These are phyloP conservation scores for Babylonia areolata DNA, from an alignment of 1,140 invertebrate genomes.

Conservation along the genomic window DNA sequence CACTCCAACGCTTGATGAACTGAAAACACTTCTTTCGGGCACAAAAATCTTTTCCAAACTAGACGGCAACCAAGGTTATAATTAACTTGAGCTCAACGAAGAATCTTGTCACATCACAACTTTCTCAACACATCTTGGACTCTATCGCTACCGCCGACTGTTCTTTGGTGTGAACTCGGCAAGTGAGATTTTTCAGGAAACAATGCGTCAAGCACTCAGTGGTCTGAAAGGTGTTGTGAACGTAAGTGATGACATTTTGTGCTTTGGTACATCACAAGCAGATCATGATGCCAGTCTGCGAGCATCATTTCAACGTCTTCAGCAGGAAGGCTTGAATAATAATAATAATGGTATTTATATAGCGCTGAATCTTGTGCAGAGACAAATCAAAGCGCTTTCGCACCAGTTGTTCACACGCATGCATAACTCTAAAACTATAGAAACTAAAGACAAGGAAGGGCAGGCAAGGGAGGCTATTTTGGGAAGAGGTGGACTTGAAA, in stretches of 20 bases:
- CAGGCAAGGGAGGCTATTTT: too few relatives aligned
- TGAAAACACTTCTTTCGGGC: conserved; percentile 45
- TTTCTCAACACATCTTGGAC: conserved; percentile 44
- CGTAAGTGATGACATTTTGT: conserved; percentile 56
- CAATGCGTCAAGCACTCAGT: conserved; percentile 32
- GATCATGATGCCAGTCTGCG: conserved; percentile 57
- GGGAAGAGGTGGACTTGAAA: too few relatives aligned
- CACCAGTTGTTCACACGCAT: too few relatives aligned
- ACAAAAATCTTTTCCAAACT: conserved; percentile 48
- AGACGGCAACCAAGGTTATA: conserved; percentile 52
- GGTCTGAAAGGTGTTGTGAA: conserved; percentile 45
- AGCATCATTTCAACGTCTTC: conserved; percentile 49
- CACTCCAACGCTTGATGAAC: conserved; percentile 37
- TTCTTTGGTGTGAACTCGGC: conserved; percentile 52
- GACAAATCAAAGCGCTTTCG: too few relatives aligned
- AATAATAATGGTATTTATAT: too few relatives aligned
- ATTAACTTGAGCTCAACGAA: conserved; percentile 48
- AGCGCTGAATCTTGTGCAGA: too few relatives aligned
- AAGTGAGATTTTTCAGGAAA: conserved; percentile 53
- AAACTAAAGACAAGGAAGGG: too few relatives aligned
- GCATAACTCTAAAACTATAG: too few relatives aligned
- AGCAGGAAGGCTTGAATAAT: too few relatives aligned
- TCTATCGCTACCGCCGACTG: conserved; percentile 48
- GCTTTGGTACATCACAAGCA: conserved; percentile 42
- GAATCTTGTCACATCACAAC: conserved; percentile 48